Percentiles rank a stretch among this genome's conserved stretches.
These are phyloP conservation scores for Hemicrepidius hirtus DNA, from an alignment of 2,888 invertebrate species.

Conservation along the genomic window DNA sequence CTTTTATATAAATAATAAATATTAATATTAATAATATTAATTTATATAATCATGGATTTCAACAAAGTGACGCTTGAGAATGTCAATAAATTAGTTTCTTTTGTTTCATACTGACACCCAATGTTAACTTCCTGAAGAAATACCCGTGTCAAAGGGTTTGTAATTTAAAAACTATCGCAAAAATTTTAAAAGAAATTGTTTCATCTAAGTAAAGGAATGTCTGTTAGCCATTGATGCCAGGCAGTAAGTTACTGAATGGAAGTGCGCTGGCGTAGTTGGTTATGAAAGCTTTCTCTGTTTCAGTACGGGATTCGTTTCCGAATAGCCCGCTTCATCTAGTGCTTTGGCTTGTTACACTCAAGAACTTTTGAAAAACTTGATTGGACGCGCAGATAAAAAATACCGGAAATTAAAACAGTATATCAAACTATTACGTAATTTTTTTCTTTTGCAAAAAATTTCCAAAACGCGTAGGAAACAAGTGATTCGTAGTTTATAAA, in stretches of 20 bases:
- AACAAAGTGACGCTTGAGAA: too few species aligned
- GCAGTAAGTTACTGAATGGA: slow-evolving; percentile 42
- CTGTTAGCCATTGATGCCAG: slow-evolving; percentile 34
- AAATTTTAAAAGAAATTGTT: slow-evolving; percentile 2
- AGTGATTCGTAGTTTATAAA: too few species aligned
- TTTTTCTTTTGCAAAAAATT: too few species aligned
- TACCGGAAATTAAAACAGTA: background rate
- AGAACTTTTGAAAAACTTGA: background rate
- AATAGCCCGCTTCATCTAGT: slow-evolving; percentile 44
- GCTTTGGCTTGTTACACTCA: background rate
- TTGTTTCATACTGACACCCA: too few species aligned
- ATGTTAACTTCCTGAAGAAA: too few species aligned
- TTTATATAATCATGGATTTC: too few species aligned
- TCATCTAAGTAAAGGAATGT: background rate
- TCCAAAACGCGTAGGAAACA: too few species aligned
- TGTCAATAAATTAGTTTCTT: too few species aligned
- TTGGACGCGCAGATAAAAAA: background rate
- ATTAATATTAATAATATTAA: too few species aligned
- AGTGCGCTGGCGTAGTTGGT: slow-evolving; percentile 48
- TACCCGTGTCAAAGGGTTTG: too few species aligned
- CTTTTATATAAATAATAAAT: too few species aligned
- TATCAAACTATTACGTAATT: background rate
- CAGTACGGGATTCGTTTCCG: slow-evolving; percentile 49
- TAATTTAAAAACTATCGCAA: background rate
- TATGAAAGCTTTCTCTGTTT: slow-evolving; percentile 46